Evolutionary conservation across 2,797 vertebrate species (phyloP).

Genomic region (Neosalanx taihuensis): DNA sequence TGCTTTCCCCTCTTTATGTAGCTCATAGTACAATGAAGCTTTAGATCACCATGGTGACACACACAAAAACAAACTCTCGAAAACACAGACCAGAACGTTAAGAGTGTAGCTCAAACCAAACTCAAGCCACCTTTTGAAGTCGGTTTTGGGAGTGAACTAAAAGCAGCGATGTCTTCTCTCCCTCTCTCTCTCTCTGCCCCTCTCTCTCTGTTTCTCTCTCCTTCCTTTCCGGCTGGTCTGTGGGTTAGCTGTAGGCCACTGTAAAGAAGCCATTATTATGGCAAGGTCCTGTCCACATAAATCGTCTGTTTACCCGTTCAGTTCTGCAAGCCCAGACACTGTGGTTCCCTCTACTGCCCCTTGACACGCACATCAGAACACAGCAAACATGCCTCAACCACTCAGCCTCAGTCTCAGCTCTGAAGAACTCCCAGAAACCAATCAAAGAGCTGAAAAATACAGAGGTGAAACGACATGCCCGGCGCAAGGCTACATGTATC

Average conservation of each 20-base stretch:
- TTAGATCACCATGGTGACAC: conserved; percentile 8
- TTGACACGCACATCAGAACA: conserved; percentile 41
- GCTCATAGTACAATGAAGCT: conserved; percentile 9
- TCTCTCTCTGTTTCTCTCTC: conserved; percentile 20
- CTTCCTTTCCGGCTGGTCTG: conserved; percentile 14
- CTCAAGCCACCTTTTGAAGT: conserved; percentile 22
- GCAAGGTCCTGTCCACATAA: conserved; percentile 55
- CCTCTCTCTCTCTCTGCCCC: conserved; percentile 22
- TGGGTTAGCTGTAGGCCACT: conserved; percentile 25
- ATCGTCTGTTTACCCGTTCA: conserved; percentile 56
- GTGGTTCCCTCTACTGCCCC: conserved; percentile 40
- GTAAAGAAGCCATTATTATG: conserved; percentile 60
- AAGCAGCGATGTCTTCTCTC: conserved; percentile 39
- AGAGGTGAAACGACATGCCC: neutral
- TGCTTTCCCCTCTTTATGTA: conserved; percentile 16
- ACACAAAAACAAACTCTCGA: conserved; percentile 11
- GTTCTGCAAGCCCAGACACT: conserved; percentile 36
- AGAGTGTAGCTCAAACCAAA: conserved; percentile 16
- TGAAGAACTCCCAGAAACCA: conserved; percentile 22
- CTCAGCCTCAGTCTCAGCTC: conserved; percentile 4
- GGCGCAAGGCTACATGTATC: neutral
- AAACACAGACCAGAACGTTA: conserved; percentile 23
- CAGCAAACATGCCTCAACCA: conserved; percentile 23
- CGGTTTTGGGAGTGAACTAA: conserved; percentile 45
- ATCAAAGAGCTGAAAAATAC: conserved; percentile 7